A percentile compares a stretch with the other conserved stretches of the same genome.
These are phyloP conservation scores for Eueremaeus valkanovi DNA, from an alignment of 2,888 invertebrate species.

Conservation along the genomic window DNA sequence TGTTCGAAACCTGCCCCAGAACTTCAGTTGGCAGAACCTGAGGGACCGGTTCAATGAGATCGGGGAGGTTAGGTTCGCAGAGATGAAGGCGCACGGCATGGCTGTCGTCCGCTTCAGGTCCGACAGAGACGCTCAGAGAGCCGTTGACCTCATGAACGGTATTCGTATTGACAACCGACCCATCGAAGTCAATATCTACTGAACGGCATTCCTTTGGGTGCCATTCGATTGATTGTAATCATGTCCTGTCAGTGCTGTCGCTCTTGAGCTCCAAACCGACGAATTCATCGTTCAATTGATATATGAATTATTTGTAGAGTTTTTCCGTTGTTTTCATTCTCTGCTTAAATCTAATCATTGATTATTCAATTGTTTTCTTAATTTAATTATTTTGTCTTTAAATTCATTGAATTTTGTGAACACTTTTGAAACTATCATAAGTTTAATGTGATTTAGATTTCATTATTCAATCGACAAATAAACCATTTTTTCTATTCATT, in stretches of 20 bases:
- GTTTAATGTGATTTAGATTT: neutral
- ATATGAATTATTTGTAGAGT: neutral
- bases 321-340: neutral
- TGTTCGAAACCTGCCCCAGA: conserved; percentile 45
- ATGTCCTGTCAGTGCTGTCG: neutral
- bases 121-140: conserved; percentile 46
- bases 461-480: neutral
- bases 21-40: conserved; percentile 46
- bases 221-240: too few species aligned
- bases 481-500: neutral
- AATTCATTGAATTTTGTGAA: too few species aligned
- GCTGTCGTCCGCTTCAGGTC: conserved; percentile 45
- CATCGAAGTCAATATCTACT: conserved; percentile 47
- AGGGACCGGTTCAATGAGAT: conserved; percentile 47
- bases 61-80: conserved; percentile 47
- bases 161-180: conserved; percentile 46
- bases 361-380: neutral
- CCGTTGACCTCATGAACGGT: conserved; percentile 47
- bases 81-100: conserved; percentile 46
- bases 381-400: neutral
- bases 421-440: neutral
- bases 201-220: neutral
- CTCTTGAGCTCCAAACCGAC: neutral
- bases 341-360: neutral
- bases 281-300: neutral